Evolutionary conservation across 2,797 vertebrate genomes (phyloP).

Genomic region (Pangasius krempfi): DNA sequence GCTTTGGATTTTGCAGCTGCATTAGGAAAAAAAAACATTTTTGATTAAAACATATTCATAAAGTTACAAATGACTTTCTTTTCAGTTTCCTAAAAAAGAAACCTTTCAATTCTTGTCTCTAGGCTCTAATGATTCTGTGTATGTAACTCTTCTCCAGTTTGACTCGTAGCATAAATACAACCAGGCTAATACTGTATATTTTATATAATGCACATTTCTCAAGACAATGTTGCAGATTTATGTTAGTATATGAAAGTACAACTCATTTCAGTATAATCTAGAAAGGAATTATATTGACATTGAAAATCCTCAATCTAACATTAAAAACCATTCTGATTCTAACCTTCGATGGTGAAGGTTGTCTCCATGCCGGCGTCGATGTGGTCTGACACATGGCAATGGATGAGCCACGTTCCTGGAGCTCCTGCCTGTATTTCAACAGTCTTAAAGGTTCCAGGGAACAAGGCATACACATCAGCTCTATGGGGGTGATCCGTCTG

Average conservation of each 20-base stretch:
- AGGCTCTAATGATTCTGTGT: neutral
- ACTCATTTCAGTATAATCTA: neutral
- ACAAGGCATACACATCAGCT: constrained; percentile 81
- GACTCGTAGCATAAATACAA: neutral
- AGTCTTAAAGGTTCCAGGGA: constrained; percentile 83
- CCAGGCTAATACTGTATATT: neutral
- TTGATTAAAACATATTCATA: neutral
- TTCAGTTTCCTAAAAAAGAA: neutral
- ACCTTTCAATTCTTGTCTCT: neutral
- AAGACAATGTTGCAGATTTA: neutral
- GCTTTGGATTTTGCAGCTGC: neutral
- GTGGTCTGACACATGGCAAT: constrained; percentile 82
- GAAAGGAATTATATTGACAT: neutral
- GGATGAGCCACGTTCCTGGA: constrained; percentile 83
- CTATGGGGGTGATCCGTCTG: constrained; percentile 77
- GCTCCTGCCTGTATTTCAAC: constrained; percentile 77
- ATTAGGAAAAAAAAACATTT: neutral
- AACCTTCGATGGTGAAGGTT: constrained; percentile 62
- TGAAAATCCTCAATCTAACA: neutral
- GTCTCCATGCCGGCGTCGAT: constrained; percentile 85
- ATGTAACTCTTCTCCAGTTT: neutral
- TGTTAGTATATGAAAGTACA: neutral
- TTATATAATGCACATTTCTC: neutral
- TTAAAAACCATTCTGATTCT: neutral
- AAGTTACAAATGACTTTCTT: neutral